These are phyloP conservation scores for Drosophila bocqueti DNA, from an alignment of 1,140 invertebrate species.

Conservation along the genomic window DNA sequence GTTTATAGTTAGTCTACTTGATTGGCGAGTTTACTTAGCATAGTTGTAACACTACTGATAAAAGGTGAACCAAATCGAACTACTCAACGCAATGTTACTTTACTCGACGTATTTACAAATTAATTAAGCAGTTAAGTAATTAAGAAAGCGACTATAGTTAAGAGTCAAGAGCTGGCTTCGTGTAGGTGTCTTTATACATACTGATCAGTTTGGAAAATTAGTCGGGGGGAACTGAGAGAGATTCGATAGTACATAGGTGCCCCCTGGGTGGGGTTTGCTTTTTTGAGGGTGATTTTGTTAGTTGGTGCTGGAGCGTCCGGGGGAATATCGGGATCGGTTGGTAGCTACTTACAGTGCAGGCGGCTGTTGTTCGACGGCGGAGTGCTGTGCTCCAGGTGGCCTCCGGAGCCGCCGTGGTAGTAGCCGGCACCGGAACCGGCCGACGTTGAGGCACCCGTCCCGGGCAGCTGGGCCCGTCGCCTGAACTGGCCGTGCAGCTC, in stretches of 20 bases:
- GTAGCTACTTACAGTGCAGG: constrained; percentile 85
- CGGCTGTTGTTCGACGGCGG: constrained; percentile 85
- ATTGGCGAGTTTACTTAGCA: constrained; percentile 15
- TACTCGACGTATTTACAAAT: constrained; percentile 34
- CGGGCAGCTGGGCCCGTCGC: constrained; percentile 86
- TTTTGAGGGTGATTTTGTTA: constrained; percentile 6
- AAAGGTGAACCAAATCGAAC: constrained; percentile 38
- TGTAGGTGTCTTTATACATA: constrained; percentile 31
- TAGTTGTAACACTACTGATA: constrained; percentile 21
- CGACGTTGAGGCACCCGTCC: constrained; percentile 58
- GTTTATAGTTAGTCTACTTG: constrained; percentile 10
- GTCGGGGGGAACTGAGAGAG: constrained; percentile 1
- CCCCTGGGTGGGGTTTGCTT: constrained; percentile 5
- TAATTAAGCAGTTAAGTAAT: constrained; percentile 9
- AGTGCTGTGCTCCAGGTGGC: constrained; percentile 86
- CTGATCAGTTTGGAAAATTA: constrained; percentile 33
- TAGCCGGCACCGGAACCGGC: constrained; percentile 61
- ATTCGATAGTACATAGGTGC: constrained; percentile 19
- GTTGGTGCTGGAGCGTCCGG: constrained; percentile 49
- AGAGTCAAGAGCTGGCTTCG: constrained; percentile 5
- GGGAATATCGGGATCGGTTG: constrained; percentile 14
- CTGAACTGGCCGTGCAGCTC: constrained; percentile 92
- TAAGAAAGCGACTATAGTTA: constrained; percentile 14
- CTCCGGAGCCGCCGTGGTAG: constrained; percentile 85
- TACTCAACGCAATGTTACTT: constrained; percentile 42